These are phyloP conservation scores for Mycteria americana DNA, from an alignment of 2,797 vertebrate genomes.

Conservation along the genomic window DNA sequence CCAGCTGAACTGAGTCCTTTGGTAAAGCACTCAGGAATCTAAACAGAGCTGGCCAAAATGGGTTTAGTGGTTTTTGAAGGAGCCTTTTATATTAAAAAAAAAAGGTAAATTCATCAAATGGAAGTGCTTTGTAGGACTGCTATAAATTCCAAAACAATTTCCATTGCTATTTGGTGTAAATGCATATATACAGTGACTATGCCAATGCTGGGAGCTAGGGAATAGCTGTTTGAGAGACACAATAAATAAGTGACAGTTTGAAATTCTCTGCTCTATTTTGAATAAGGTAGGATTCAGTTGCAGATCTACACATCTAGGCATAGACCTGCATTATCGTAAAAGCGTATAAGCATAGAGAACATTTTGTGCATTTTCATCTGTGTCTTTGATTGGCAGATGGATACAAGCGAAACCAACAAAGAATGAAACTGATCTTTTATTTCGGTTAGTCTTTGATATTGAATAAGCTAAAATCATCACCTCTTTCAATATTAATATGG, in stretches of 20 bases:
- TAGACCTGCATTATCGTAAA: neutral
- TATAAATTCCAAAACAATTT: neutral
- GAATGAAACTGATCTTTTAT: neutral
- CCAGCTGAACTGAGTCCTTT: neutral
- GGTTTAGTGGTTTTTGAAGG: neutral
- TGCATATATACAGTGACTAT: neutral
- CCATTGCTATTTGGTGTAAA: neutral
- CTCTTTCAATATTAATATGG: neutral
- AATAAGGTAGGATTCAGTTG: neutral
- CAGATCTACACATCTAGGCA: neutral
- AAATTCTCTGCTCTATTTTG: neutral
- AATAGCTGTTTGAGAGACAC: neutral
- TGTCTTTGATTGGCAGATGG: neutral
- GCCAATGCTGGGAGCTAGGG: neutral
- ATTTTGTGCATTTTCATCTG: neutral
- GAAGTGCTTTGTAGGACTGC: neutral
- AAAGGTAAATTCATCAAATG: neutral
- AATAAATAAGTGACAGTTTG: neutral
- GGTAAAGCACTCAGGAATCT: neutral
- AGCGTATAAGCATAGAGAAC: neutral
- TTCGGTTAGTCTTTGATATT: neutral
- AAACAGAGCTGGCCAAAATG: neutral
- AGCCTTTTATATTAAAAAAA: neutral
- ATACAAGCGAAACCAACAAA: neutral
- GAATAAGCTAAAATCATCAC: neutral